Evolutionary conservation across 2,113 vertebrate species (phyloP).

Genomic region (Heterotis niloticus): DNA sequence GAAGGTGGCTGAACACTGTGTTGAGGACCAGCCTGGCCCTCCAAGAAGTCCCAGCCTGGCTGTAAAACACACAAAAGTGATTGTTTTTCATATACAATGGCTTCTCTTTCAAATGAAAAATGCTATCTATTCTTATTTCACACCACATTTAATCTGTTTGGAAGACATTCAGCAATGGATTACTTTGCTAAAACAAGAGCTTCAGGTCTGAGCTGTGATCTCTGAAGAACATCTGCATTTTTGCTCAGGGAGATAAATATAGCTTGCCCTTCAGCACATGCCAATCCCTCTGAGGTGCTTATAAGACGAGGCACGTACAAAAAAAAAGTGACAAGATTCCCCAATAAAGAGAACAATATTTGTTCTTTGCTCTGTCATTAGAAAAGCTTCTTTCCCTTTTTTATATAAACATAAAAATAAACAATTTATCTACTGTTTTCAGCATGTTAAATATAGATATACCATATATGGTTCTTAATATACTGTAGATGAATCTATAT

Average conservation of each 20-base stretch:
- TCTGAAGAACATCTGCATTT: background rate
- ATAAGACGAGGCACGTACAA: slow-evolving; percentile 17
- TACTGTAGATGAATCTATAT: too few species aligned
- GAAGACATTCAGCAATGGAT: background rate
- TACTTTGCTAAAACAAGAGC: background rate
- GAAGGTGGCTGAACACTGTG: slow-evolving; percentile 66
- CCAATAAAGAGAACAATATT: slow-evolving; percentile 1
- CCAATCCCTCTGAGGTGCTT: slow-evolving; percentile 23
- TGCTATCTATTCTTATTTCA: background rate
- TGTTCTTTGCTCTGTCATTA: background rate
- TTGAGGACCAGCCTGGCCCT: slow-evolving; percentile 75
- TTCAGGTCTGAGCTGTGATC: background rate
- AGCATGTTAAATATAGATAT: background rate
- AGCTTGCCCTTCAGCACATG: slow-evolving; percentile 26
- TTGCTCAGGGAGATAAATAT: slow-evolving; percentile 25
- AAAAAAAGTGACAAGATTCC: slow-evolving; percentile 22
- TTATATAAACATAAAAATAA: background rate
- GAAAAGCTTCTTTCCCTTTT: background rate
- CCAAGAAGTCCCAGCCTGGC: slow-evolving; percentile 90
- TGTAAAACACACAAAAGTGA: slow-evolving; percentile 46
- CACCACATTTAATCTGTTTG: background rate
- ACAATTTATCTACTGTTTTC: background rate
- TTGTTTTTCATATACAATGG: background rate
- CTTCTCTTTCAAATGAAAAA: background rate
- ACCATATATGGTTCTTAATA: background rate